A percentile compares a stretch with the other conserved stretches of the same genome.
These are phyloP conservation scores for Enteromius radiatus DNA, from an alignment of 2,797 vertebrate species.

Conservation along the genomic window DNA sequence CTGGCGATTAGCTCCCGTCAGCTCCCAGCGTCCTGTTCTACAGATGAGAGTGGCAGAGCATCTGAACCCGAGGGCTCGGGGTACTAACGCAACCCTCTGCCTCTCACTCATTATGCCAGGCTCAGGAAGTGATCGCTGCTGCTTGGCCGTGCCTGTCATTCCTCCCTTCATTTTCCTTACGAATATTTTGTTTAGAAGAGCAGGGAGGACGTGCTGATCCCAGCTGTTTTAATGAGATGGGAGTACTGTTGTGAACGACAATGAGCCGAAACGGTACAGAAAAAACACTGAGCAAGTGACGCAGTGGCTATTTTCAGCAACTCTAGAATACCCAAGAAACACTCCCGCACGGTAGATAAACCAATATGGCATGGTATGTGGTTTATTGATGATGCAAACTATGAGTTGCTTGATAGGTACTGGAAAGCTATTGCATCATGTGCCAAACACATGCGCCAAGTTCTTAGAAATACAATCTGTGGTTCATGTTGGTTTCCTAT, in stretches of 20 bases:
- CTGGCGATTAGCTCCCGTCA: slow-evolving; percentile 44
- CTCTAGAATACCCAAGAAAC: not conserved
- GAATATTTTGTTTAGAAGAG: slow-evolving; percentile 29
- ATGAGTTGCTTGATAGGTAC: not conserved
- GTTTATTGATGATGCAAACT: not conserved
- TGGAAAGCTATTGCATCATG: not conserved
- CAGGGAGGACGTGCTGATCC: slow-evolving; percentile 10
- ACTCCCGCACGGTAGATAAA: not conserved
- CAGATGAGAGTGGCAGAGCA: slow-evolving; percentile 8
- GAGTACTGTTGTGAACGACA: slow-evolving; percentile 19
- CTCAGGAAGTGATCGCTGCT: slow-evolving; percentile 47
- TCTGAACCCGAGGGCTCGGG: slow-evolving; percentile 23
- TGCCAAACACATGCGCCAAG: not conserved
- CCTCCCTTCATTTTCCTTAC: slow-evolving; percentile 54
- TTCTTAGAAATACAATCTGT: not conserved
- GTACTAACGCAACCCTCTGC: slow-evolving; percentile 24
- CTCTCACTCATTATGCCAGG: slow-evolving; percentile 21
- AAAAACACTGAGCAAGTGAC: slow-evolving; percentile 12
- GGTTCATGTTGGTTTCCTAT: not conserved
- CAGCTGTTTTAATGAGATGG: slow-evolving; percentile 33
- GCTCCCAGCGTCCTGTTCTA: slow-evolving; percentile 22
- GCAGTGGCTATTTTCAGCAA: slow-evolving; percentile 6
- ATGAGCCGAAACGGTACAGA: slow-evolving; percentile 12
- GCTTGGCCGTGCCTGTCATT: slow-evolving; percentile 32
- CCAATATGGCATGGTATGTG: not conserved